These are phyloP conservation scores for Holothuria leucospilota DNA, from an alignment of 53 echinoderm and acorn worm species.

Conservation along the genomic window DNA sequence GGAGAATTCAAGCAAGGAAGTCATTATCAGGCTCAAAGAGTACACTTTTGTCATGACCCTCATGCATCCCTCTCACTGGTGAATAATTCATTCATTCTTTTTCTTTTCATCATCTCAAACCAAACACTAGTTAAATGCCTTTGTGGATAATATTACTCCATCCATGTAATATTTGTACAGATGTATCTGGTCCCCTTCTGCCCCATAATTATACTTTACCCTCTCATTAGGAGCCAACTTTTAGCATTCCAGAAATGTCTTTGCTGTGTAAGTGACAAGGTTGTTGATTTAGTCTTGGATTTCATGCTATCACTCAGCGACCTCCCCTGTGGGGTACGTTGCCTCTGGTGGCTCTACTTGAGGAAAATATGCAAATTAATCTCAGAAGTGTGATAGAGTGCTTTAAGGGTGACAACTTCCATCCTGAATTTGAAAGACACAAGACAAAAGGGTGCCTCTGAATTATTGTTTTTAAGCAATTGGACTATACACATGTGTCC, in stretches of 20 bases:
- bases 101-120: too few species aligned
- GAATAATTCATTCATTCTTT: too few species aligned
- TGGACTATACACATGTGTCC: too few species aligned
- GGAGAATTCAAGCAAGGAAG: too few species aligned
- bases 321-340: constrained; percentile 1
- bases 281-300: constrained; percentile 30
- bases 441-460: neutral
- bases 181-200: neutral
- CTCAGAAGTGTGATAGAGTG: neutral
- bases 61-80: too few species aligned
- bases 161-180: neutral
- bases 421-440: neutral
- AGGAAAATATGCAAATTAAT: constrained; percentile 24
- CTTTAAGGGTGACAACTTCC: neutral
- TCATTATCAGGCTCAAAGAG: too few species aligned
- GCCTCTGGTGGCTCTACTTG: neutral
- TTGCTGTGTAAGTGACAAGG: constrained; percentile 21
- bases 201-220: constrained; percentile 3
- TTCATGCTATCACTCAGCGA: neutral
- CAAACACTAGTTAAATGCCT: too few species aligned
- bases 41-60: too few species aligned
- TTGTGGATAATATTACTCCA: too few species aligned
- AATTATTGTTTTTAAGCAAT: neutral
- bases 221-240: constrained; percentile 4
- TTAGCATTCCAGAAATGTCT: constrained; percentile 7